Evolutionary conservation across 2,888 invertebrate species (phyloP).

Genomic region (Melipona bicolor): DNA sequence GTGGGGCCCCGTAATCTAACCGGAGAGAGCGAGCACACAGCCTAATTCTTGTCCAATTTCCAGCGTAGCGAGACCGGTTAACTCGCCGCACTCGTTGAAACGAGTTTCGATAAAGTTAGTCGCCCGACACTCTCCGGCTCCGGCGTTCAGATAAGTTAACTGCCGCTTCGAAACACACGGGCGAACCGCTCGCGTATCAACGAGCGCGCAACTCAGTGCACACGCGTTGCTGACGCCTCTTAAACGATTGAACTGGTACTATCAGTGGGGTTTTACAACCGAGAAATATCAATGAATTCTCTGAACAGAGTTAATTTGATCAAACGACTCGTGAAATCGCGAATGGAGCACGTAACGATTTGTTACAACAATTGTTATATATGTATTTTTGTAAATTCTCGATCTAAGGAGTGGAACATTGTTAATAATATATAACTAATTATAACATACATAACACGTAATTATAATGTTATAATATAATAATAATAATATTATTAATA

Average conservation of each 20-base stretch:
- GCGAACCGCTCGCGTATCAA: background rate
- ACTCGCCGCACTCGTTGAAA: constrained; percentile 72
- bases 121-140: constrained; percentile 64
- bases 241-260: background rate
- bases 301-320: too few relatives aligned
- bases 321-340: too few relatives aligned
- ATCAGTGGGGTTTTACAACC: background rate
- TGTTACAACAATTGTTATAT: too few relatives aligned
- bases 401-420: too few relatives aligned
- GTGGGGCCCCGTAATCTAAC: constrained; percentile 69
- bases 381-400: too few relatives aligned
- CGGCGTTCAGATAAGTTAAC: constrained; percentile 76
- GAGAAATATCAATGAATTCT: background rate
- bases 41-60: constrained; percentile 78
- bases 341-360: too few relatives aligned
- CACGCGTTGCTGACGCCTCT: background rate
- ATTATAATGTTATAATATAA: too few relatives aligned
- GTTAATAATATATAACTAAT: too few relatives aligned
- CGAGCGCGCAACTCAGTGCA: too few relatives aligned
- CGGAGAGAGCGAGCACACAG: constrained; percentile 72
- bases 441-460: too few relatives aligned
- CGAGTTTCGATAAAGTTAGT: constrained; percentile 80
- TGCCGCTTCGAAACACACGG: constrained; percentile 35
- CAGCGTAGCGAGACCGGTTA: constrained; percentile 65
- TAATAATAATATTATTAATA: too few relatives aligned